Evolutionary conservation across 2,113 vertebrate species (phyloP).

Genomic region (Melozone crissalis): DNA sequence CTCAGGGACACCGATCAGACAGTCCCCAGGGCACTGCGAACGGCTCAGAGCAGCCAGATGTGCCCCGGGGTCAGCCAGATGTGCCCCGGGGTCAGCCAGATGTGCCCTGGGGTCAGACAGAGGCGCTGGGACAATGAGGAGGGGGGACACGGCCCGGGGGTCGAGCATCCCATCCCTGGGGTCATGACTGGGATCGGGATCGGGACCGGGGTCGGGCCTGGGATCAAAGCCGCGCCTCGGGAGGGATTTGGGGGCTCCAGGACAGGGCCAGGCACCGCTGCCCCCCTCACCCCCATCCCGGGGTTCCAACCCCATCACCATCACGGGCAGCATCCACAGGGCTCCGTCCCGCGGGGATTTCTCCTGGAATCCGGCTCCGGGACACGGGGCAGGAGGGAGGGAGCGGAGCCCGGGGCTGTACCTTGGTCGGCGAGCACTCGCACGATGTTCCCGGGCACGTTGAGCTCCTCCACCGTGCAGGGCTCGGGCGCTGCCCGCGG

Average conservation of each 20-base stretch:
- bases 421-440: constrained; percentile 86
- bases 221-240: background rate
- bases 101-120: background rate
- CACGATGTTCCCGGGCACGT: constrained; percentile 89
- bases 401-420: constrained; percentile 40
- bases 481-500: background rate
- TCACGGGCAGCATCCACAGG: background rate
- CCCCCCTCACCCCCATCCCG: background rate
- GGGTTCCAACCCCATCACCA: accelerated
- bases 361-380: accelerated
- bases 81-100: background rate
- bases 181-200: accelerated
- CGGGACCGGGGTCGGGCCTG: accelerated
- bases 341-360: accelerated
- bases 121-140: background rate
- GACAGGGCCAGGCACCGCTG: background rate
- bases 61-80: background rate
- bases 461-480: constrained; percentile 85
- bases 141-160: too few relatives aligned
- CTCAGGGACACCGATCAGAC: background rate
- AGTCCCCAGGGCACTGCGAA: background rate
- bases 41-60: background rate
- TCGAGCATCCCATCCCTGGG: background rate
- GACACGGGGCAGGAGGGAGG: background rate
- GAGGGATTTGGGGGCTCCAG: background rate